Evolutionary conservation across 2,797 vertebrate species (phyloP).

Genomic region (Pogoniulus pusillus): DNA sequence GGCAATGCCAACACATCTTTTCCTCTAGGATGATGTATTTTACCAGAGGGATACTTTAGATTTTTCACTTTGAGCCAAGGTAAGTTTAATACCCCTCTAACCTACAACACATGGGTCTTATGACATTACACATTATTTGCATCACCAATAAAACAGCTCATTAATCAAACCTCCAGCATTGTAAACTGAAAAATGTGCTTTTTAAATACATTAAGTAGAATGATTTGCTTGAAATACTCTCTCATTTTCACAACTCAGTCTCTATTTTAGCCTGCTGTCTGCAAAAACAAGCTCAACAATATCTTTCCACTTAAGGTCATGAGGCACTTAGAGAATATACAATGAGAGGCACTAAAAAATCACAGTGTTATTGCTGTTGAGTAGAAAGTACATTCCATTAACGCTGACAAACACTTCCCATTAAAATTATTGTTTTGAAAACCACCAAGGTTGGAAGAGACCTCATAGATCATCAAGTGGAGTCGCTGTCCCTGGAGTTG

Average conservation of each 20-base stretch:
- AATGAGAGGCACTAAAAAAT: slow-evolving; percentile 1
- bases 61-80: slow-evolving; percentile 70
- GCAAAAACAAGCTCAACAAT: background rate
- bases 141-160: slow-evolving; percentile 76
- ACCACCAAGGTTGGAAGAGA: no score
- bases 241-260: background rate
- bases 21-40: slow-evolving; percentile 59
- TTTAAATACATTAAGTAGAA: slow-evolving; percentile 24
- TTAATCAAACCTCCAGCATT: slow-evolving; percentile 73
- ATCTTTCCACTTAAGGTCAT: background rate
- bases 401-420: background rate
- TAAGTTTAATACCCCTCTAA: slow-evolving; percentile 74
- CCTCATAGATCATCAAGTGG: no score
- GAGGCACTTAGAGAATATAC: background rate
- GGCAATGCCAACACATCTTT: slow-evolving; percentile 35
- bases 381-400: background rate
- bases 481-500: no score
- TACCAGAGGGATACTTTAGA: slow-evolving; percentile 67
- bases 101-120: slow-evolving; percentile 71
- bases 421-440: background rate
- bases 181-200: slow-evolving; percentile 47
- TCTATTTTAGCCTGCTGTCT: background rate
- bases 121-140: slow-evolving; percentile 73
- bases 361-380: background rate
- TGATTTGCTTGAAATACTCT: slow-evolving; percentile 50